Evolutionary conservation across 2,113 vertebrate species (phyloP), one percentile per base, ranked within the genome.

Genomic region (Triplophysa tibetana): DNA sequence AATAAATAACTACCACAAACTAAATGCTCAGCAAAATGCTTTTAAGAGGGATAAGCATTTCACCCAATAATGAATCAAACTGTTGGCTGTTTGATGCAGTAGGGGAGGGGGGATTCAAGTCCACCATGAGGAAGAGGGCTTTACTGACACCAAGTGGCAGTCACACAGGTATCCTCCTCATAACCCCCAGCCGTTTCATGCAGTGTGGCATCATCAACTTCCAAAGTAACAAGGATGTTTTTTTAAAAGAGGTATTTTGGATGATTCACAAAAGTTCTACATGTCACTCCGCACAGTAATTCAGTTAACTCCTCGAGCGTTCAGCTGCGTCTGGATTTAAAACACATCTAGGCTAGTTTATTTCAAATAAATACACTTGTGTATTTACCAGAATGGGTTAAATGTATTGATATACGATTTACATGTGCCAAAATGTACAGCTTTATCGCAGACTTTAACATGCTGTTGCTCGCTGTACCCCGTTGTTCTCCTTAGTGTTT

Each of bases 131-230:
- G 19, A n/a, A 69, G 68, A 84, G 83, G 58, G 43, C 81, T 67
- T 81, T 86, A 85, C 84, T 88, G 87, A 85, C 87, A 85, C 82
- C 85, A 85, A 78, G 87, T 84, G 87, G 84, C 45, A 60, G 21
- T 38, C 61, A 66, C 29, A 76, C 11, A 60, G 12, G 50, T 69
- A 21, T 8, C 29, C 52, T 58, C 12, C 13, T 45, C 8, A 1
- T 14, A 72, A 38, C 50, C 23, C 26, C 33, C 19, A 38, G 3
- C 26, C 52, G 1, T 23, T 13, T 74, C 56, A n/a, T 24, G 23
- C 5, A 43, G 13, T 52, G 41, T 68, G 11, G n/a, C 26, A 19
- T 21, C 8, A 58, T 19, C n/a, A 1, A 21, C 54, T 58, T 17
- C 7, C 8, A 21, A 21, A 21, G 54, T 58, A 58, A 58, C 19